Evolutionary conservation across 2,888 invertebrate genomes (phyloP).

Genomic region (Zele albiditarsus): DNA sequence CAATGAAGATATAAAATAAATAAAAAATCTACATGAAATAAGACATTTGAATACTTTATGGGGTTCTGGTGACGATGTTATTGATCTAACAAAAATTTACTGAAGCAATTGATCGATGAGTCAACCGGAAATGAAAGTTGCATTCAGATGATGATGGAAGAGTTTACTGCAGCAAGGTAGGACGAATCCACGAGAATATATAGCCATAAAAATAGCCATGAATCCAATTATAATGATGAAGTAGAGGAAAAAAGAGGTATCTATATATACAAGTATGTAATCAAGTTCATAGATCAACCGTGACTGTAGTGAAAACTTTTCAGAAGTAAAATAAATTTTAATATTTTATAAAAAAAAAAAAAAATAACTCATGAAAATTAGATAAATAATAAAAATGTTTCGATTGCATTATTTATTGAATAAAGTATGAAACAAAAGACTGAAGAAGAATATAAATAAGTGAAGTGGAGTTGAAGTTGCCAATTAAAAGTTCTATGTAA

Average conservation of each 20-base stretch:
- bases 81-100: background rate
- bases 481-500: background rate
- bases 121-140: background rate
- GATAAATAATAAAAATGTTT: background rate
- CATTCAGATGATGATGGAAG: background rate
- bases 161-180: background rate
- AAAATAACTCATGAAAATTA: background rate
- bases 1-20: background rate
- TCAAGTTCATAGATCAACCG: background rate
- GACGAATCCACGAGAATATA: background rate
- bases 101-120: background rate
- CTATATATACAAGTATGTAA: background rate
- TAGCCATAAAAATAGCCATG: background rate
- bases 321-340: background rate
- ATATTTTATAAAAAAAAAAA: background rate
- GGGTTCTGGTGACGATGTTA: background rate
- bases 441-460: background rate
- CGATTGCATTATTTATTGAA: background rate
- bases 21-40: background rate
- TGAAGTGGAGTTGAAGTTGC: background rate
- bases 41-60: background rate
- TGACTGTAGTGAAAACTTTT: background rate
- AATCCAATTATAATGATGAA: conserved; percentile 1
- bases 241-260: background rate
- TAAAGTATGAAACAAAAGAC: background rate